Conservation (phyloP, 2,888 invertebrate species). For the Campoletis raptor region DNA sequence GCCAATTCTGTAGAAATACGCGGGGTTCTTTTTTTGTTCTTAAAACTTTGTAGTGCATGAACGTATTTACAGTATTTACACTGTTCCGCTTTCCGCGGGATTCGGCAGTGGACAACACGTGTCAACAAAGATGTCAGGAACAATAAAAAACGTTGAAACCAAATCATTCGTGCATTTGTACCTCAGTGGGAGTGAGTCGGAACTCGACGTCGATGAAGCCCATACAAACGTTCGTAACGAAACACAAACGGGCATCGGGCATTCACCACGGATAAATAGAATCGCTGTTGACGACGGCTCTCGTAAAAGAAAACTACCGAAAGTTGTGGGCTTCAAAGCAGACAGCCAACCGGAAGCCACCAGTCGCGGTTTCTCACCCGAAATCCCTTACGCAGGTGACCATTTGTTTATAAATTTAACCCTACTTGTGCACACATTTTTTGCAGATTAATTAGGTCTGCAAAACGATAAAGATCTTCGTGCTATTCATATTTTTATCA, state of each 20-base stretch:
- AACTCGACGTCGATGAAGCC: not conserved
- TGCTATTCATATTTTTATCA: too few species aligned
- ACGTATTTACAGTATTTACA: not conserved
- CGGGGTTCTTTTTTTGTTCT: not conserved
- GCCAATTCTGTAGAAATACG: not conserved
- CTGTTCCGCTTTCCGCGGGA: not conserved
- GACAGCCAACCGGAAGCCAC: constrained; percentile 37
- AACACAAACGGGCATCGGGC: not conserved
- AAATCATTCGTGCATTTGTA: constrained; percentile 20
- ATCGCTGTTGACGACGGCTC: not conserved
- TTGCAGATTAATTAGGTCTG: not conserved
- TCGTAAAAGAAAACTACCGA: constrained; percentile 43
- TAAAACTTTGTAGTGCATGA: not conserved
- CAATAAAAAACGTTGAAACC: not conserved
- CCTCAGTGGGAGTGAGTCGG: constrained; percentile 12
- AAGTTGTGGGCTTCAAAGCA: constrained; percentile 49
- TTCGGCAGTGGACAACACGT: not conserved
- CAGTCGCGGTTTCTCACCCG: constrained; percentile 67
- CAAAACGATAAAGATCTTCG: too few species aligned
- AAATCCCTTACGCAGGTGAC: constrained; percentile 66
- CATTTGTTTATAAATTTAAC: not conserved
- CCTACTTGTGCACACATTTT: not conserved
- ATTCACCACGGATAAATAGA: not conserved
- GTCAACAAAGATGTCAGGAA: constrained; percentile 60
- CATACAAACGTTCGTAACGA: not conserved